Percentiles rank a stretch among this genome's conserved stretches.
Evolutionary conservation across 2,797 vertebrate genomes (phyloP).

Genomic region (Onychomys arenicola): DNA sequence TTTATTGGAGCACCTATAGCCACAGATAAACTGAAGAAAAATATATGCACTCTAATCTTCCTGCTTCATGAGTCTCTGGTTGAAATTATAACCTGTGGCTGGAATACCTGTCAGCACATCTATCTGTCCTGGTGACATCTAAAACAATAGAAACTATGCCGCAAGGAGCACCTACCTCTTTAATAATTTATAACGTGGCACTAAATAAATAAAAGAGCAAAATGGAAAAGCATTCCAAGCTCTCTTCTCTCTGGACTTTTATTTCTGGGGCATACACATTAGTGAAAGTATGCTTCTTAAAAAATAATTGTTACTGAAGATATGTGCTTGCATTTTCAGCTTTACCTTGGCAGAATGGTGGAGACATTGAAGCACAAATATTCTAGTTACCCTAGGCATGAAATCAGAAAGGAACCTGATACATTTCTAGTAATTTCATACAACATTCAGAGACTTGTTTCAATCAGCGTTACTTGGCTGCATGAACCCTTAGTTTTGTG

Average conservation of each 20-base stretch:
- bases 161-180: conserved; percentile 70
- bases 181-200: conserved; percentile 81
- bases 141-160: conserved; percentile 69
- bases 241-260: conserved; percentile 74
- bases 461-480: not conserved
- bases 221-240: conserved; percentile 21
- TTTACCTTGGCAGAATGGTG: not conserved
- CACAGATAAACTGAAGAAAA: conserved; percentile 42
- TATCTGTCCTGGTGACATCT: conserved; percentile 65
- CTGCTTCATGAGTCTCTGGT: conserved; percentile 31
- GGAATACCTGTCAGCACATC: conserved; percentile 66
- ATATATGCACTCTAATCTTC: conserved; percentile 49
- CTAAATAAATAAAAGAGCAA: conserved; percentile 83
- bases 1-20: conserved; percentile 28
- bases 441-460: conserved; percentile 19
- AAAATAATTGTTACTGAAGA: conserved; percentile 58
- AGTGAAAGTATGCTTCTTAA: conserved; percentile 76
- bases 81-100: conserved; percentile 68
- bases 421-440: not conserved
- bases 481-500: not conserved
- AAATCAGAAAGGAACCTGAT: conserved; percentile 3
- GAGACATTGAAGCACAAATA: not conserved
- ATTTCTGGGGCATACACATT: conserved; percentile 55
- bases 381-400: not conserved
- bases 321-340: conserved; percentile 45